These are phyloP conservation scores for Struthio camelus DNA, from an alignment of 2,113 vertebrate genomes.

Conservation along the genomic window DNA sequence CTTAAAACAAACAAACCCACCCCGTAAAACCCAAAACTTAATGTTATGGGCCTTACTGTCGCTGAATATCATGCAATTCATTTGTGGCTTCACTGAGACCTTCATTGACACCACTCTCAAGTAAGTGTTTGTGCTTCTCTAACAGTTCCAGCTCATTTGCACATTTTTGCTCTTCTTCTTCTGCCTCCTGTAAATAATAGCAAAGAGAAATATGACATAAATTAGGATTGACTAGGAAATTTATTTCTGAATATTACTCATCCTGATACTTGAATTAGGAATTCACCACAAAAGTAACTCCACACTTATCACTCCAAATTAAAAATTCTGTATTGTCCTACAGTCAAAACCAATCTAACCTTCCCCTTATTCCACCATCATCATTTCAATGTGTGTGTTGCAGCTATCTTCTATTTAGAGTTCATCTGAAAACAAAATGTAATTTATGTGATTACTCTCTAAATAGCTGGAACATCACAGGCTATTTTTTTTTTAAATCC, in stretches of 20 bases:
- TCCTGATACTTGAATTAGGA: not conserved
- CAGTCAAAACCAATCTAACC: not conserved
- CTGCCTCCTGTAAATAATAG: slow-evolving; percentile 66
- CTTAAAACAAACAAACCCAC: not conserved
- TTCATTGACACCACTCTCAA: slow-evolving; percentile 77
- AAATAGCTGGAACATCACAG: not conserved
- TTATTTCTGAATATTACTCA: not conserved
- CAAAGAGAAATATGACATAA: not conserved
- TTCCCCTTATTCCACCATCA: not conserved
- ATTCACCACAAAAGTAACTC: not conserved
- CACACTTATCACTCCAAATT: not conserved
- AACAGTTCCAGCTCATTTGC: slow-evolving; percentile 72
- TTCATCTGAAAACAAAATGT: not conserved
- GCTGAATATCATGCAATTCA: slow-evolving; percentile 71
- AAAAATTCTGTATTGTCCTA: not conserved
- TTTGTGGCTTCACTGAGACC: slow-evolving; percentile 77
- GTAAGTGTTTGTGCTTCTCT: slow-evolving; percentile 75
- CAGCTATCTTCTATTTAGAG: not conserved
- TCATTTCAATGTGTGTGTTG: not conserved
- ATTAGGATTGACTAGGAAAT: not conserved
- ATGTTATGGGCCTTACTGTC: slow-evolving; percentile 68
- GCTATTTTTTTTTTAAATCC: not conserved
- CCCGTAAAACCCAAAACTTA: not conserved
- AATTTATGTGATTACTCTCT: not conserved
- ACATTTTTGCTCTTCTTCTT: slow-evolving; percentile 76